phyloP scores from a whole-genome alignment of 2,888 invertebrate genomes.

The Lottia gigantea region DNA sequence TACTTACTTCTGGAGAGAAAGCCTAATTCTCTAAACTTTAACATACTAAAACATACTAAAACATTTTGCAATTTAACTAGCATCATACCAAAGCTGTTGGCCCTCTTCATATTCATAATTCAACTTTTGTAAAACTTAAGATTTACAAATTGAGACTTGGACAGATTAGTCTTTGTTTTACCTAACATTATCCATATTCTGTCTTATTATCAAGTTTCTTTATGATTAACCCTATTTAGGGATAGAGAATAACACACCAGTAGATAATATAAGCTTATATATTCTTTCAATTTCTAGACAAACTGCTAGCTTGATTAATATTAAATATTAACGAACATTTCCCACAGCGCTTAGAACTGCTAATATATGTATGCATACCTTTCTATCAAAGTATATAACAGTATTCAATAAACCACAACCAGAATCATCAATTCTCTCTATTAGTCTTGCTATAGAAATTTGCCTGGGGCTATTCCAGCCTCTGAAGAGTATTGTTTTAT shows the following conservation, averaged over 20 bases:
- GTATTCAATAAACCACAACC: background rate
- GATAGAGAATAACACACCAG: background rate
- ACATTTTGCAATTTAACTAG: too few species aligned
- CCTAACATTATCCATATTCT: too few species aligned
- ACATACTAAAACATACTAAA: too few species aligned
- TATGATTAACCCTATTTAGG: background rate
- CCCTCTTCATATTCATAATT: too few species aligned
- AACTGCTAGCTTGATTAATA: background rate
- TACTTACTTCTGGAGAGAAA: too few species aligned
- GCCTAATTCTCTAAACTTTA: too few species aligned
- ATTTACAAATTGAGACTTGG: too few species aligned
- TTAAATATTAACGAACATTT: conserved; percentile 1
- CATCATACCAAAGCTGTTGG: too few species aligned
- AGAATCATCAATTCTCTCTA: background rate
- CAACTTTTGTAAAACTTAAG: too few species aligned
- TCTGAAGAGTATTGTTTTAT: too few species aligned
- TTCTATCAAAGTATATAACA: background rate
- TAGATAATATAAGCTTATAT: background rate
- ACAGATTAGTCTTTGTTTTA: too few species aligned
- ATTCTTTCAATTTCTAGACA: background rate
- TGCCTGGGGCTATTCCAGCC: background rate
- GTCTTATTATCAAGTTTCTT: background rate
- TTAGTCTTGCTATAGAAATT: background rate
- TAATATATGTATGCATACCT: background rate
- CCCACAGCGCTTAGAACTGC: background rate